These are phyloP conservation scores for Eurytoma adleriae DNA, from an alignment of 2,888 invertebrate genomes.

Conservation along the genomic window DNA sequence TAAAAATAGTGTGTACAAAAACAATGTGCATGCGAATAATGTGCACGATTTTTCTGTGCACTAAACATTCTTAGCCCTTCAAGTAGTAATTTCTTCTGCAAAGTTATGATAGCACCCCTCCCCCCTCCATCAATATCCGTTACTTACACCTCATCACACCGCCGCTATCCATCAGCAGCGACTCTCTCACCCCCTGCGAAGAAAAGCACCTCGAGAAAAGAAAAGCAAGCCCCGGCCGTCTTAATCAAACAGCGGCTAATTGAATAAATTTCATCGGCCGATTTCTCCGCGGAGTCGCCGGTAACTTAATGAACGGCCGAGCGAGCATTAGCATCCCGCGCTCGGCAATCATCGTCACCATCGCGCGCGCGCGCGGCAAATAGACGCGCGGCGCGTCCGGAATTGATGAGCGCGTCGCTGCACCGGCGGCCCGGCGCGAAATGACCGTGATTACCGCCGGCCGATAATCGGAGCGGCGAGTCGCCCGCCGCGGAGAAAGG, in stretches of 20 bases:
- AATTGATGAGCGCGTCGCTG: slow-evolving; percentile 11
- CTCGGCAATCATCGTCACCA: slow-evolving; percentile 47
- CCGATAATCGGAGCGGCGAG: slow-evolving; percentile 37
- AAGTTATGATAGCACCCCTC: too few relatives aligned
- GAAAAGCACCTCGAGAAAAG: too few relatives aligned
- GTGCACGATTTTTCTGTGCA: too few relatives aligned
- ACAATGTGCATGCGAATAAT: too few relatives aligned
- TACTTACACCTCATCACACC: too few relatives aligned
- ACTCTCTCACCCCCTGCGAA: not conserved
- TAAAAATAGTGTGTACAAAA: too few relatives aligned
- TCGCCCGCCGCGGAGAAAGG: too few relatives aligned
- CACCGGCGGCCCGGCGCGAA: not conserved
- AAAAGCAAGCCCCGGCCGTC: not conserved
- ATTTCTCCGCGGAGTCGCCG: not conserved
- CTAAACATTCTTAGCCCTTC: too few relatives aligned
- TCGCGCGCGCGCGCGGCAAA: not conserved
- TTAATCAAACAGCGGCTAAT: not conserved
- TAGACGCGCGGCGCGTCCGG: not conserved
- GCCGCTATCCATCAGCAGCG: not conserved
- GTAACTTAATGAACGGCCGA: slow-evolving; percentile 28
- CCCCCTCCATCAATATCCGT: too few relatives aligned
- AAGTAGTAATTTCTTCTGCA: too few relatives aligned
- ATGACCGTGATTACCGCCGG: slow-evolving; percentile 36
- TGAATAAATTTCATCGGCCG: slow-evolving; percentile 17
- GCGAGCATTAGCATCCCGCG: slow-evolving; percentile 32